A percentile compares a stretch with the other conserved stretches of the same genome.
Evolutionary conservation across 2,797 vertebrate genomes (phyloP).

Genomic region (Acrocephalus scirpaceus): DNA sequence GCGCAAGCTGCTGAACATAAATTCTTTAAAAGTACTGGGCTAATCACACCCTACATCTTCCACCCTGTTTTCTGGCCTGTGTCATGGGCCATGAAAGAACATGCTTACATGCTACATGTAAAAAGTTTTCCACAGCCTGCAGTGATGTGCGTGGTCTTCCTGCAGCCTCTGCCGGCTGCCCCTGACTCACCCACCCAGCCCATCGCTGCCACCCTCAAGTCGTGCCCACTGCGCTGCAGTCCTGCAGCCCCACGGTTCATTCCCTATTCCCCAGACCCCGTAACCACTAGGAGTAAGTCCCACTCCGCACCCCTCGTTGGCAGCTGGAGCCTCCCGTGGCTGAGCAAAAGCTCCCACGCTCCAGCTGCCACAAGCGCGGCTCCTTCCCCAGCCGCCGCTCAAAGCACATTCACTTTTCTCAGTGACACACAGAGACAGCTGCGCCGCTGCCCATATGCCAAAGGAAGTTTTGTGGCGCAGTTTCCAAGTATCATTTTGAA

Average conservation of each 20-base stretch:
- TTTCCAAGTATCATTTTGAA: conserved; percentile 22
- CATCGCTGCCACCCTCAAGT: neutral
- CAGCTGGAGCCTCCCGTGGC: neutral
- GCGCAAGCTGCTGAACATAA: fast-evolving
- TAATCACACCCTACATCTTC: neutral
- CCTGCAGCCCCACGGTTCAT: neutral
- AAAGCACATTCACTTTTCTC: neutral
- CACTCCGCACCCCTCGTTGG: fast-evolving
- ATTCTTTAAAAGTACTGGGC: neutral
- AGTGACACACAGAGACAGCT: neutral
- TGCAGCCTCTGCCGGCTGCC: neutral
- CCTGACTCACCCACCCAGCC: neutral
- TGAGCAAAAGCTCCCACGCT: neutral
- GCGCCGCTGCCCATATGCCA: neutral
- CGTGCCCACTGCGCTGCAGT: fast-evolving
- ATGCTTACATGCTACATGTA: neutral
- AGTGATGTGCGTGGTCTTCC: neutral
- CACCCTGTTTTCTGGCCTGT: neutral
- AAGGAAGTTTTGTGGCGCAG: conserved; percentile 10
- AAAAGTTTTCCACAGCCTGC: neutral
- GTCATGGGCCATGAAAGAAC: neutral
- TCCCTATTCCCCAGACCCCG: neutral
- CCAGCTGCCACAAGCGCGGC: neutral
- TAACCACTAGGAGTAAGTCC: neutral
- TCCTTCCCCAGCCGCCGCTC: neutral